Conservation (phyloP, 1,140 invertebrate species). For the Globodera rostochiensis region DNA sequence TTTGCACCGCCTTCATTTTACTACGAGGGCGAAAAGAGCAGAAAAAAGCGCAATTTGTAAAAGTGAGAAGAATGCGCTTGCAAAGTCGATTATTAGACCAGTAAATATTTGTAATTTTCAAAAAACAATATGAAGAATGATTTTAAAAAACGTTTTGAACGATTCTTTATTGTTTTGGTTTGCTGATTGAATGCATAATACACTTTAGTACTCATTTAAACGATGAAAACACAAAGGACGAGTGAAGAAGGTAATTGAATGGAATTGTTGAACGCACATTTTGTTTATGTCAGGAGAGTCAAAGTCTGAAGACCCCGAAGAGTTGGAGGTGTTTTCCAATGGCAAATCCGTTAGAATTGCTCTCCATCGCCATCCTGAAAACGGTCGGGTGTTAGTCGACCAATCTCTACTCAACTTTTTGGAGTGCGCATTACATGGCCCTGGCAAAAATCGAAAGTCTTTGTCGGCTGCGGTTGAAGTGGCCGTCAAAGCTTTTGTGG, state of each 20-base stretch:
- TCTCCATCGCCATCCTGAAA: conserved; percentile 20
- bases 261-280: not conserved
- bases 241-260: not conserved
- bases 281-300: not conserved
- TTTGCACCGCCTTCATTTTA: conserved; percentile 41
- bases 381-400: conserved; percentile 32
- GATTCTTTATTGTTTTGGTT: too few species aligned
- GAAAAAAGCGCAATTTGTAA: conserved; percentile 40
- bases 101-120: too few species aligned
- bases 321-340: not conserved
- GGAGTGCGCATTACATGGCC: conserved; percentile 32
- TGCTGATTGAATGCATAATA: too few species aligned
- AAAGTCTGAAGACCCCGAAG: not conserved
- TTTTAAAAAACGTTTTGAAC: too few species aligned
- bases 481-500: conserved; percentile 53
- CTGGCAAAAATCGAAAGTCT: conserved; percentile 28
- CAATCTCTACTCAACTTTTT: conserved; percentile 23
- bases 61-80: not conserved
- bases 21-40: conserved; percentile 18
- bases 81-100: too few species aligned
- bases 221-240: conserved; percentile 40
- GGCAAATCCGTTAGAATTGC: not conserved
- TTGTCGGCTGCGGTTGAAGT: conserved; percentile 37
- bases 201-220: conserved; percentile 4
- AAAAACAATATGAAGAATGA: too few species aligned